A percentile compares a stretch with the other conserved stretches of the same genome.
Conservation (phyloP, 2,888 invertebrate species). For the Synanthedon andrenaeformis region DNA sequence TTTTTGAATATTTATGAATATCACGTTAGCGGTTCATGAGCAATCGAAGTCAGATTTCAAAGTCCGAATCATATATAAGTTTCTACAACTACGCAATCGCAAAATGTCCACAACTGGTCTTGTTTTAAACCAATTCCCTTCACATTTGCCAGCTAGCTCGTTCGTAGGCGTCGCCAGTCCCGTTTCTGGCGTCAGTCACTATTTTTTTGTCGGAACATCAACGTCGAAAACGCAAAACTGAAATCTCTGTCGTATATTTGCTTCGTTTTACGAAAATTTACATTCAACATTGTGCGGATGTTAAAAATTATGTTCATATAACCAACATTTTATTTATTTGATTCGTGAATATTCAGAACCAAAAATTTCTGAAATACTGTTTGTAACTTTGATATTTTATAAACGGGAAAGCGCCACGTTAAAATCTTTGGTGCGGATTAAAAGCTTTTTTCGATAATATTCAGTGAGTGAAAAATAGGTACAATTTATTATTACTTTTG, state of each 20-base stretch:
- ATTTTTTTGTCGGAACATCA: conserved; percentile 19
- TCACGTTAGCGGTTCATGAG: no score
- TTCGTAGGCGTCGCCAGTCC: conserved; percentile 12
- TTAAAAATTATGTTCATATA: no score
- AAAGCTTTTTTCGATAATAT: conserved; percentile 15
- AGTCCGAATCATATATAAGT: no score
- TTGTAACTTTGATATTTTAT: no score
- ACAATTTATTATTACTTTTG: neutral
- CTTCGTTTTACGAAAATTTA: conserved; percentile 9
- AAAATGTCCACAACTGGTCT: conserved; percentile 26
- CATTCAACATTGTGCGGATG: no score
- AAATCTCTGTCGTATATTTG: conserved; percentile 9
- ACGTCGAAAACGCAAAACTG: conserved; percentile 10
- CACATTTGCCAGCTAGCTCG: conserved; percentile 13
- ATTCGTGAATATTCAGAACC: no score
- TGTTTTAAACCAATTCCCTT: conserved; percentile 34
- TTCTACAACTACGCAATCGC: conserved; percentile 3
- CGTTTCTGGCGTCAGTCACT: conserved; percentile 16
- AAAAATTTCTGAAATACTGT: no score
- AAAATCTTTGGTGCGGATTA: conserved; percentile 11
- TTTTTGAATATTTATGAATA: no score
- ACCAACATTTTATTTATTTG: no score
- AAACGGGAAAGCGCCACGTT: no score
- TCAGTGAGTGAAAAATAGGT: conserved; percentile 2
- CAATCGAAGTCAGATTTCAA: no score